Evolutionary conservation across 2,113 vertebrate species (phyloP).

Genomic region (Pagrus major): DNA sequence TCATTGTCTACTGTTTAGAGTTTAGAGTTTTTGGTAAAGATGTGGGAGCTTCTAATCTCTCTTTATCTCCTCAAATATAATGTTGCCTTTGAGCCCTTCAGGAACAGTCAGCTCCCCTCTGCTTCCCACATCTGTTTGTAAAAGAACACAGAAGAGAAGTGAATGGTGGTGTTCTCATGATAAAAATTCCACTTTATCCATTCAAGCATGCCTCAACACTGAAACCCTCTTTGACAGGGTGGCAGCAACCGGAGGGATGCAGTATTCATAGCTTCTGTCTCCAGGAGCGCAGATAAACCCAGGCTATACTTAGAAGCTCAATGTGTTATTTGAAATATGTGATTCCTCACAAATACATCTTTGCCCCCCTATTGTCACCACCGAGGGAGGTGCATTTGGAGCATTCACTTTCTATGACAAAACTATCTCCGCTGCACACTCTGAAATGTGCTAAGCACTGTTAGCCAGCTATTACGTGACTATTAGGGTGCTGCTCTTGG

Average conservation of each 20-base stretch:
- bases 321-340: conserved; percentile 73
- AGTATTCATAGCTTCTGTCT: conserved; percentile 80
- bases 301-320: conserved; percentile 76
- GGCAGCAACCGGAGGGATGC: conserved; percentile 72
- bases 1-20: conserved; percentile 1
- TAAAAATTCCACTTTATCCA: conserved; percentile 74
- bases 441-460: conserved; percentile 59
- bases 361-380: conserved; percentile 62
- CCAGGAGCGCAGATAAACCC: conserved; percentile 71
- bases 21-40: conserved; percentile 10
- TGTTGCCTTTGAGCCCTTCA: conserved; percentile 42
- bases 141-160: conserved; percentile 53
- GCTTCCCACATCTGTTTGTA: conserved; percentile 44
- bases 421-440: conserved; percentile 60
- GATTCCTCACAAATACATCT: conserved; percentile 63
- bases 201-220: conserved; percentile 75
- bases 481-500: conserved; percentile 51
- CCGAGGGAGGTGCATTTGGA: conserved; percentile 50
- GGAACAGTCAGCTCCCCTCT: conserved; percentile 21
- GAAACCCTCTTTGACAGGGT: conserved; percentile 79
- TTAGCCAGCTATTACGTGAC: conserved; percentile 68
- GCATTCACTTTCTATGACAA: conserved; percentile 54
- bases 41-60: neutral
- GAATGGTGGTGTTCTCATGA: conserved; percentile 65
- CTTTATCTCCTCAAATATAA: conserved; percentile 36